Evolutionary conservation across 2,797 vertebrate species (phyloP), one percentile per base, ranked within the genome.

Genomic region (Poeciliopsis paucimaculata): DNA sequence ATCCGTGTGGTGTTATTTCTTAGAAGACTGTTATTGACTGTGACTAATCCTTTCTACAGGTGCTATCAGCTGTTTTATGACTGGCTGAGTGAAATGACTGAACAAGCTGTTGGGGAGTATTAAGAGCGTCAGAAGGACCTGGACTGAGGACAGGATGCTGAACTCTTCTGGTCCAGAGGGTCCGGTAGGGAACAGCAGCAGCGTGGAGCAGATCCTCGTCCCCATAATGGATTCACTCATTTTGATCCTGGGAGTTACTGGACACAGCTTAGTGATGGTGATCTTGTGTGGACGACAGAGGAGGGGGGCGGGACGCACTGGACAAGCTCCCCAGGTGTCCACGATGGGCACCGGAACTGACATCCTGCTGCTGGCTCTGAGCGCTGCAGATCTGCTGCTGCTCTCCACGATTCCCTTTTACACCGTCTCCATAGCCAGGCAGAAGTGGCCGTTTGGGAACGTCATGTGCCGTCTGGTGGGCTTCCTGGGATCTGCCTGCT

Each of bases 331-430:
- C 47, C 89, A 81, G 36, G 81, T 64, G 73, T 78, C 89, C 9
- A 18, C n/a, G 20, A 86, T 85, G 0, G 90, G 90, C 11, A 90
- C 86, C 0, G 95, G 95, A 43, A 96, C 96, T 0, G 94, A 95
- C 79, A 66, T 91, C 45, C 94, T 96, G 53, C 94, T 96, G 28
- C 76, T 96, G 85, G 92, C 93, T 12, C 89, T 96, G 60, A 96
- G 95, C 5, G 74, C 82, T 0, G 94, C 96, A 0, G 96, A 96
- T 87, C 89, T 96, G 46, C 89, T 96, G 2, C 55, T 96, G 71
- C 95, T 96, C 18, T 80, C 79, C 68, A 89, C 91, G 73, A 76
- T 96, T 41, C 96, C 96, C 5, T 96, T 96, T 81, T 94, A 96
- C 91, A 92, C 95, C 0, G 85, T 60, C 0, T 93, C 95, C 79